These are phyloP conservation scores for Spatula clypeata DNA, from an alignment of 2,797 vertebrate genomes.

Conservation along the genomic window DNA sequence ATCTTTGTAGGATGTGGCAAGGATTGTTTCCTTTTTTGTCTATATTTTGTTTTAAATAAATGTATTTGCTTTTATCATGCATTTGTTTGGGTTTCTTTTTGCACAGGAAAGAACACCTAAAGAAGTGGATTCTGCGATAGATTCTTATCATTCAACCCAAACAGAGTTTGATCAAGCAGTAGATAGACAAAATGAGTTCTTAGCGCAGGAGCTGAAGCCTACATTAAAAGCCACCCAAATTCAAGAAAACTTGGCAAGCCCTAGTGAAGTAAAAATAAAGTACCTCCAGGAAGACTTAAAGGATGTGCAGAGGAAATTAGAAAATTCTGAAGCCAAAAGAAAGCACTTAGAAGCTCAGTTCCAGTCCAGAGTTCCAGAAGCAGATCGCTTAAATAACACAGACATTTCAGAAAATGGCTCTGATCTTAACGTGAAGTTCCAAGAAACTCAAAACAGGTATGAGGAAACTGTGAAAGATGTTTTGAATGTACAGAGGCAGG, in stretches of 20 bases:
- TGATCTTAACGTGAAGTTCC: slow-evolving; percentile 88
- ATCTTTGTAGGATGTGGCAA: neutral
- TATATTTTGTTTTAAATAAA: neutral
- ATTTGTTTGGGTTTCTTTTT: slow-evolving; percentile 5
- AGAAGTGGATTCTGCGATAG: slow-evolving; percentile 83
- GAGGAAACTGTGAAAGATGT: slow-evolving; percentile 89
- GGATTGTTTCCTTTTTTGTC: neutral
- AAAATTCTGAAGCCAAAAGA: slow-evolving; percentile 88
- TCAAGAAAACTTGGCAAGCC: slow-evolving; percentile 55
- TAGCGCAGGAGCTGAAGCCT: slow-evolving; percentile 59
- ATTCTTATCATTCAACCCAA: slow-evolving; percentile 89
- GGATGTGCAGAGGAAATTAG: slow-evolving; percentile 85
- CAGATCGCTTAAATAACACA: slow-evolving; percentile 54
- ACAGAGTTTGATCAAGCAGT: slow-evolving; percentile 83
- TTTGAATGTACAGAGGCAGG: slow-evolving; percentile 84
- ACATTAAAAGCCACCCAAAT: slow-evolving; percentile 24
- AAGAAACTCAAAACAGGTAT: slow-evolving; percentile 88
- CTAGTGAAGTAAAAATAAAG: slow-evolving; percentile 81
- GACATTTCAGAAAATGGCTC: slow-evolving; percentile 89
- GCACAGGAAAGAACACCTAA: slow-evolving; percentile 79
- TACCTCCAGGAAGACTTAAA: slow-evolving; percentile 87
- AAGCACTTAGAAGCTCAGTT: slow-evolving; percentile 85
- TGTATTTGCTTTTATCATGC: neutral
- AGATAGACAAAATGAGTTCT: slow-evolving; percentile 62
- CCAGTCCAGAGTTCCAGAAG: slow-evolving; percentile 69